Percentiles rank a stretch among this genome's conserved stretches.
Conservation (phyloP, 2,113 vertebrate genomes). For the Helogale parvula region DNA sequence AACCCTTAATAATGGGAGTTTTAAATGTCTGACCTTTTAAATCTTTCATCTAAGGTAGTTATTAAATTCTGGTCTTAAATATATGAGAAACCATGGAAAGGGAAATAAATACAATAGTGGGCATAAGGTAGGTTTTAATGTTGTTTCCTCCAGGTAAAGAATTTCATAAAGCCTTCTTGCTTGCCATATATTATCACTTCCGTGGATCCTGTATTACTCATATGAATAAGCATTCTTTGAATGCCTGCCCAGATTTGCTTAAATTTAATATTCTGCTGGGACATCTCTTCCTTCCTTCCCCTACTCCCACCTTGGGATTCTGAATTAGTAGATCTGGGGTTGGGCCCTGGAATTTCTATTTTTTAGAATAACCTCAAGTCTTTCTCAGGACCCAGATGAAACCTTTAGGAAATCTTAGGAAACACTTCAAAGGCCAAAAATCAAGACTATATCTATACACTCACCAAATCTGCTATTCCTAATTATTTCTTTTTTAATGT, state of each 20-base stretch:
- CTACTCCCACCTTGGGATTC: neutral
- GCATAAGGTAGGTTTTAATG: neutral
- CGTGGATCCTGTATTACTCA: neutral
- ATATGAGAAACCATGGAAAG: slow-evolving; percentile 39
- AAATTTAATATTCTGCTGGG: neutral
- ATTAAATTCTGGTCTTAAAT: slow-evolving; percentile 51
- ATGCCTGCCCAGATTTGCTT: slow-evolving; percentile 4
- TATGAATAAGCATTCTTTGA: neutral
- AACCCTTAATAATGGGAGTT: slow-evolving; percentile 50
- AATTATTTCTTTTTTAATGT: neutral
- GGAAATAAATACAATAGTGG: neutral
- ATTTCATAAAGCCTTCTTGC: neutral
- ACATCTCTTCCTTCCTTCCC: neutral
- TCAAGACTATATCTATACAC: neutral
- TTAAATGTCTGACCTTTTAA: slow-evolving; percentile 51
- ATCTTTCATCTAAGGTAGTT: slow-evolving; percentile 59
- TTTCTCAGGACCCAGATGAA: neutral
- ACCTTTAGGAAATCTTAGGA: neutral
- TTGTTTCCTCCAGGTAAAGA: neutral
- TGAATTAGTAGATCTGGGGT: neutral
- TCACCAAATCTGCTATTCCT: neutral
- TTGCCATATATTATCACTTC: neutral
- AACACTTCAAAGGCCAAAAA: neutral
- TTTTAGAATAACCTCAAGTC: slow-evolving; percentile 8
- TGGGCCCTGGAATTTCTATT: neutral